A percentile compares a stretch with the other conserved stretches of the same genome.
phyloP scores from a whole-genome alignment of 2,888 invertebrate genomes.

The Melangyna quadrimaculata region DNA sequence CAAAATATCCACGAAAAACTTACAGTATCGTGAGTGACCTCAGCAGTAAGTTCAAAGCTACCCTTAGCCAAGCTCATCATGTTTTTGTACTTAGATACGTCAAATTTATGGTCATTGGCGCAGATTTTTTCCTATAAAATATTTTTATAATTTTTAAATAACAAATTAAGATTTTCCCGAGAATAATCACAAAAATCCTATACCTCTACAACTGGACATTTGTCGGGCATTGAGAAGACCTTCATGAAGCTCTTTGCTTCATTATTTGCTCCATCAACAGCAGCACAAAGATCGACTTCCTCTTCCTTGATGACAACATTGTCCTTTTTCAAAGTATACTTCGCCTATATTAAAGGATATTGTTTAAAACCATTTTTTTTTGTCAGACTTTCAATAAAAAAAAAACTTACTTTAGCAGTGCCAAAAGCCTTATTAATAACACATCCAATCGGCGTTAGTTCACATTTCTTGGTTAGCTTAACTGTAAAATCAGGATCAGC shows the following conservation, averaged over 20 bases:
- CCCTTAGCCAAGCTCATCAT: conserved; percentile 81
- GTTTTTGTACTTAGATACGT: conserved; percentile 80
- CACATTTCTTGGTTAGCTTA: conserved; percentile 80
- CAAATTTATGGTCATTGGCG: conserved; percentile 78
- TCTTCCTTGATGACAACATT: conserved; percentile 80
- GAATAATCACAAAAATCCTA: not conserved
- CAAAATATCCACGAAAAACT: conserved; percentile 72
- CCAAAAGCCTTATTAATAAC: conserved; percentile 79
- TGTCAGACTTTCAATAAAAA: not conserved
- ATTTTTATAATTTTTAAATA: not conserved
- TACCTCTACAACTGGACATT: conserved; percentile 81
- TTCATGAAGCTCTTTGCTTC: conserved; percentile 77
- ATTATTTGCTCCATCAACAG: conserved; percentile 74
- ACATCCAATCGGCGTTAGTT: conserved; percentile 81
- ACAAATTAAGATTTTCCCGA: not conserved
- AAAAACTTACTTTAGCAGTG: conserved; percentile 77
- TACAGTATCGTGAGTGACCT: conserved; percentile 81
- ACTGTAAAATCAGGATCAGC: conserved; percentile 76
- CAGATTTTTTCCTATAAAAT: conserved; percentile 78
- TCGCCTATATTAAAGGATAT: conserved; percentile 73
- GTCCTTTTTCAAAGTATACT: conserved; percentile 80
- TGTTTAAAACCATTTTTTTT: not conserved
- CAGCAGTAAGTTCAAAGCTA: conserved; percentile 77
- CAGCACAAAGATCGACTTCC: conserved; percentile 80
- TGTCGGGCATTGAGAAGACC: conserved; percentile 79